Evolutionary conservation across 2,888 invertebrate genomes (phyloP).

Genomic region (Tyria jacobaeae): DNA sequence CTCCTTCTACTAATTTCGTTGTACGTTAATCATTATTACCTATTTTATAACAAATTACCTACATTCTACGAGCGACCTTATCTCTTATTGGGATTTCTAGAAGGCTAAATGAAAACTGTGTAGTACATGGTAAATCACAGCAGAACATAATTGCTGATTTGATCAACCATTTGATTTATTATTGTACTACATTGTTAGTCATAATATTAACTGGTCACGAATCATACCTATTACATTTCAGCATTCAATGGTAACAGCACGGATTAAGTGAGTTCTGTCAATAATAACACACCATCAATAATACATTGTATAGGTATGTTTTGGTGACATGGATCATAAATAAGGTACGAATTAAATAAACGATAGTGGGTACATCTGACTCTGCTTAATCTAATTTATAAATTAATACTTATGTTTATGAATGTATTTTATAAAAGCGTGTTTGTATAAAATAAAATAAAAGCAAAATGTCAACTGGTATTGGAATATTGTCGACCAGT

Average conservation of each 20-base stretch:
- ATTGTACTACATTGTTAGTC: conserved; percentile 18
- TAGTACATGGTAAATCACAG: not conserved
- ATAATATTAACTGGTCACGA: conserved; percentile 23
- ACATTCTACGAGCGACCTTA: not conserved
- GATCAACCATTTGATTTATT: conserved; percentile 26
- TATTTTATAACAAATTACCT: no score
- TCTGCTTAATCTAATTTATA: conserved; percentile 32
- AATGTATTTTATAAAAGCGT: no score
- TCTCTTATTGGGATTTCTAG: not conserved
- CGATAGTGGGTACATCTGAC: conserved; percentile 31
- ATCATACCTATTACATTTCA: conserved; percentile 32
- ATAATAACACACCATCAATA: conserved; percentile 35
- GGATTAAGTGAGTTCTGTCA: conserved; percentile 19
- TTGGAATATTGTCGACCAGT: no score
- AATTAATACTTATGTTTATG: conserved; percentile 15
- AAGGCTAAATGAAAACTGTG: not conserved
- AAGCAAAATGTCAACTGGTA: no score
- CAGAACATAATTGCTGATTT: conserved; percentile 10
- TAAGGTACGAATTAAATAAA: conserved; percentile 38
- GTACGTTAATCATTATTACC: no score
- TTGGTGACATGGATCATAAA: conserved; percentile 31
- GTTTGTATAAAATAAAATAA: no score
- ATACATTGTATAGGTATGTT: conserved; percentile 35
- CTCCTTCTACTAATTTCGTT: no score
- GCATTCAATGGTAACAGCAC: conserved; percentile 28